Evolutionary conservation across 35 echinoderm and acorn worm genomes (phyloP).

Genomic region (Ophiothrix spiculata): DNA sequence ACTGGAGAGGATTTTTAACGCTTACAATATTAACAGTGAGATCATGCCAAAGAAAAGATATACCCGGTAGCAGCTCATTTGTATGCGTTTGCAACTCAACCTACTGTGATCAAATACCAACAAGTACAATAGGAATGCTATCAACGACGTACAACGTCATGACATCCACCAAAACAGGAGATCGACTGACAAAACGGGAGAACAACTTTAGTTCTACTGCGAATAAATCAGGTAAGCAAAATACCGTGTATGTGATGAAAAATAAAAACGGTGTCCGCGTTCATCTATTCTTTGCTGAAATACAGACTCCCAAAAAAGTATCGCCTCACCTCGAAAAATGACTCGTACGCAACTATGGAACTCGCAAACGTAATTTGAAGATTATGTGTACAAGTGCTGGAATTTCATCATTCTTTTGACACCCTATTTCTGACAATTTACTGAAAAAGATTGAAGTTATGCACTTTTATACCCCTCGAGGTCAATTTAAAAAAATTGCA

Average conservation of each 20-base stretch:
- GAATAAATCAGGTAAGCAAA: conserved; percentile 34
- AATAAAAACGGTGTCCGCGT: neutral
- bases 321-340: too few relatives aligned
- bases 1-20: too few relatives aligned
- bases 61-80: conserved; percentile 9
- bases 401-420: too few relatives aligned
- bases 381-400: too few relatives aligned
- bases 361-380: too few relatives aligned
- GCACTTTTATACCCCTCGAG: too few relatives aligned
- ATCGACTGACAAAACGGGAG: conserved; percentile 5
- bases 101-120: conserved; percentile 30
- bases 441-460: too few relatives aligned
- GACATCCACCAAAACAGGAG: conserved; percentile 21
- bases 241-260: neutral
- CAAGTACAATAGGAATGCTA: neutral
- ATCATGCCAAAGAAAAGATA: conserved; percentile 15
- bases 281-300: too few relatives aligned
- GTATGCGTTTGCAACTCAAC: conserved; percentile 50
- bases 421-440: too few relatives aligned
- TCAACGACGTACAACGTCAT: neutral
- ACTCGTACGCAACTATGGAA: too few relatives aligned
- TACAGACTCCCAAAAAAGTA: too few relatives aligned
- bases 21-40: neutral
- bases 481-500: too few relatives aligned
- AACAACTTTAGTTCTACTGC: neutral